Base-by-base conservation (phyloP, 2,113 vertebrate genomes). In the Setophaga kirtlandii region DNA sequence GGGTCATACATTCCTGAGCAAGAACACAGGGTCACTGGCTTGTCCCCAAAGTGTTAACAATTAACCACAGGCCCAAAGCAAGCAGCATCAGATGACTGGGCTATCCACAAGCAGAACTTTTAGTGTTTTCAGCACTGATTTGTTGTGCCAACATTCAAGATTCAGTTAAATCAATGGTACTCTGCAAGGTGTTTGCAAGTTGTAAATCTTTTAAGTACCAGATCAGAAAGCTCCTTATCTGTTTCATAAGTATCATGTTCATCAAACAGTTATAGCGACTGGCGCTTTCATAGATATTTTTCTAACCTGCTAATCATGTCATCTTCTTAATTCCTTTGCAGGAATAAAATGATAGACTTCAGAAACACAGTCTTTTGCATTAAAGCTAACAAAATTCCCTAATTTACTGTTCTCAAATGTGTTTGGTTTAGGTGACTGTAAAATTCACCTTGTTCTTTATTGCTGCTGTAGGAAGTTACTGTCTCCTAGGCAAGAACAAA, bases 211-310 rank as follows among this genome's bases (percentile, higher is more conserved):
- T 30, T 39, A 76, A 92, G 83, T 70, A 39, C 8, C 18, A 88
- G 83, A 92, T 93, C 71, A 95, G 85, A 91, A 96, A 77, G n/a
- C 64, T 90, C 39, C 41, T 88, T 93, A 81, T 80, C 70, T 89
- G 19, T 91, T 85, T 42, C 27, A 2, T 83, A 69, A 62, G 23
- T 63, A 62, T 65, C 50, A 12, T 5, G 30, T 52, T 91, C 78
- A 90, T 80, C 59, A 91, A 95, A 65, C 50, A 70, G 47, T 80
- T 83, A 27, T 2, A 78, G 60, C 19, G 39, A 80, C 33, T 83
- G 87, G 24, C 59, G 68, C 35, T 80, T 83, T 59, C 71, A 87
- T 28, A 81, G 79, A 37, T 52, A 56, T 8, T 59, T 85, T 83
- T 92, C 37, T 75, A 70, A 75, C 64, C 68, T 63, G 37, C 22